Conservation (phyloP, 2,797 vertebrate species). For the Pangasius macronema region DNA sequence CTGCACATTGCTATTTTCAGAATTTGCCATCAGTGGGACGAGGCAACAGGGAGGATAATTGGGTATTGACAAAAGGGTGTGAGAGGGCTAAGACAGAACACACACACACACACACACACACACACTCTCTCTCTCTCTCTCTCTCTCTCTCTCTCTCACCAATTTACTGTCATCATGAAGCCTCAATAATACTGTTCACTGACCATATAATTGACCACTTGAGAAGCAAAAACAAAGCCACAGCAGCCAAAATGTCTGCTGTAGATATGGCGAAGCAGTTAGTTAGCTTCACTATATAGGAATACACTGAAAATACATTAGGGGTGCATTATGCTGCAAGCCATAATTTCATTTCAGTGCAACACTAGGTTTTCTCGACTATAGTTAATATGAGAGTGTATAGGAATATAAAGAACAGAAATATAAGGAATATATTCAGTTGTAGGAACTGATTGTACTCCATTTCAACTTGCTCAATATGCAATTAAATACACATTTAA, state of each 20-base stretch:
- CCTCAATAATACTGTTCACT: conserved; percentile 73
- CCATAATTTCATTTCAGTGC: neutral
- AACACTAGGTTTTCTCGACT: conserved; percentile 7
- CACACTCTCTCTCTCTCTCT: conserved; percentile 66
- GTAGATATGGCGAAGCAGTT: conserved; percentile 34
- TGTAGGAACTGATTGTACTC: conserved; percentile 14
- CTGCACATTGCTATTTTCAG: conserved; percentile 67
- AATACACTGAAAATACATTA: conserved; percentile 28
- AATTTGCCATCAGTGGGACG: conserved; percentile 60
- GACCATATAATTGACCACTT: conserved; percentile 70
- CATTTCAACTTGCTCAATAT: neutral
- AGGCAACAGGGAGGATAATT: conserved; percentile 73
- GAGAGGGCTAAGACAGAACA: conserved; percentile 62
- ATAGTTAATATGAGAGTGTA: conserved; percentile 14
- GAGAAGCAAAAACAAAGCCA: conserved; percentile 63
- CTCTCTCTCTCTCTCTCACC: conserved; percentile 64
- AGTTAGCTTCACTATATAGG: conserved; percentile 24
- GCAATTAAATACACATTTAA: conserved; percentile 21
- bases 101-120: conserved; percentile 60
- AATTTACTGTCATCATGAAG: conserved; percentile 72
- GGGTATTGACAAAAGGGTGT: conserved; percentile 76
- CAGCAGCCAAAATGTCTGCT: conserved; percentile 34
- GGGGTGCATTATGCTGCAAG: conserved; percentile 14
- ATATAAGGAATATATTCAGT: conserved; percentile 10
- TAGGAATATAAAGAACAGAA: conserved; percentile 8